Base-by-base conservation (phyloP, 2,888 invertebrate species). In the Sinotaia quadrata region DNA sequence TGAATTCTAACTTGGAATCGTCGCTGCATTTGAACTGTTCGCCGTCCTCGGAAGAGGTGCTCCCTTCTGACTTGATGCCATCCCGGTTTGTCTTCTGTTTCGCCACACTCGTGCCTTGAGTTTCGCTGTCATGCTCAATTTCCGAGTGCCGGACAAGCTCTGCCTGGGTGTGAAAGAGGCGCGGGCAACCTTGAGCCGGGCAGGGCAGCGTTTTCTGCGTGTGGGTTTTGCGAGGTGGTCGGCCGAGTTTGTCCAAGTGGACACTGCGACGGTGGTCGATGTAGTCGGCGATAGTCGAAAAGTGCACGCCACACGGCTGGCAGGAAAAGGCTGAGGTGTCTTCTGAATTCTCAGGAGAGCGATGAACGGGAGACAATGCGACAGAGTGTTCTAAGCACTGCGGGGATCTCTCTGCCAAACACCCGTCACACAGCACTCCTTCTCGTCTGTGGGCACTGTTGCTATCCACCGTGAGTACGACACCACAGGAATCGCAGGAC, bases 281-380 rank as follows among this genome's bases (percentile, higher is more conserved):
- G 59, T 77, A 77, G 15, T 75, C 73, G 7, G 76, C 67, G 33
- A 77, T 71, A n/a, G 76, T 73, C 24, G 68, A 70, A 59, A 82
- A 81, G 18, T 73, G 70, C 58, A 78, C 76, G 1, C 73, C 75
- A 65, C 82, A 82, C 24, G 77, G 74, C 37, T 76, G 73, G 65
- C 82, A 82, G 10, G 74, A 68, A 10, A 79, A 68, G 7, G 44
- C 51, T 8, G 68, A 56, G 1, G 63, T 58, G 18, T 8, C 12
- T n/a, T n/a, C n/a, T n/a, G n/a, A n/a, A n/a, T n/a, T n/a, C n/a
- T 8, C 18, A 47, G 47, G 34, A 33, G 33, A 12, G 4, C 27
- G 36, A 7, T 18, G 18, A 29, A 21, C 24, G 33, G 1, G 10
- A n/a, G 15, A 54, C 37, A 24, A 41, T 41, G 61, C 44, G 33